phyloP scores from a whole-genome alignment of 2,797 vertebrate species.

The Erithacus rubecula region DNA sequence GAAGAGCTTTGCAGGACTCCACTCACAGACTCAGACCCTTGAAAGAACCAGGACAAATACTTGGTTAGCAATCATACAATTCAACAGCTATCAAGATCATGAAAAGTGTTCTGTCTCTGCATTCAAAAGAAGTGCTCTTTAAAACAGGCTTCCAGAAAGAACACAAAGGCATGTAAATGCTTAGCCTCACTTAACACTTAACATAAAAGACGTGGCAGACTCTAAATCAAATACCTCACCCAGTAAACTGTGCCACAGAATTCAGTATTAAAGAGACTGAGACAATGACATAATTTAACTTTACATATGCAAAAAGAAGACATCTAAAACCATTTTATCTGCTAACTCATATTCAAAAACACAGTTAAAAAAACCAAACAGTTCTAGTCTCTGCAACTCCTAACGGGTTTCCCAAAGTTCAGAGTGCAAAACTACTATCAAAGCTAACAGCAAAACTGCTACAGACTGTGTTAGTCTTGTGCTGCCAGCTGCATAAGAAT shows the following conservation, averaged over 20 bases:
- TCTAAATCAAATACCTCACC: not conserved
- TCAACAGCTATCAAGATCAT: not conserved
- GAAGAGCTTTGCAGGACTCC: not conserved
- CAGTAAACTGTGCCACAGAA: not conserved
- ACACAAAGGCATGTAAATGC: constrained; percentile 12
- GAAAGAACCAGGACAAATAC: not conserved
- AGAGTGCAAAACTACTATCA: not conserved
- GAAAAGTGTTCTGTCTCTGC: not conserved
- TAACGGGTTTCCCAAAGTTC: not conserved
- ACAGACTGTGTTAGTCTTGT: not conserved
- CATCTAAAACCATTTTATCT: not conserved
- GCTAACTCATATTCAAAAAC: not conserved
- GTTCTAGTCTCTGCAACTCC: not conserved
- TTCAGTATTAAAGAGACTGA: not conserved
- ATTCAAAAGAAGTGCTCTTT: constrained; percentile 11
- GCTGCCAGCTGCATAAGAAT: not conserved
- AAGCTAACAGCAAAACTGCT: not conserved
- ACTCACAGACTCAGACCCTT: not conserved
- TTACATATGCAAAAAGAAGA: not conserved
- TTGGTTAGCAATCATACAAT: not conserved
- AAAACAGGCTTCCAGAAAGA: constrained; percentile 24
- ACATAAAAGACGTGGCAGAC: not conserved
- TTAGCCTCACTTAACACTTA: not conserved
- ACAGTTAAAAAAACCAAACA: not conserved
- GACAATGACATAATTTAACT: not conserved